phyloP scores from a whole-genome alignment of 2,797 vertebrate genomes.

The Masticophis lateralis region DNA sequence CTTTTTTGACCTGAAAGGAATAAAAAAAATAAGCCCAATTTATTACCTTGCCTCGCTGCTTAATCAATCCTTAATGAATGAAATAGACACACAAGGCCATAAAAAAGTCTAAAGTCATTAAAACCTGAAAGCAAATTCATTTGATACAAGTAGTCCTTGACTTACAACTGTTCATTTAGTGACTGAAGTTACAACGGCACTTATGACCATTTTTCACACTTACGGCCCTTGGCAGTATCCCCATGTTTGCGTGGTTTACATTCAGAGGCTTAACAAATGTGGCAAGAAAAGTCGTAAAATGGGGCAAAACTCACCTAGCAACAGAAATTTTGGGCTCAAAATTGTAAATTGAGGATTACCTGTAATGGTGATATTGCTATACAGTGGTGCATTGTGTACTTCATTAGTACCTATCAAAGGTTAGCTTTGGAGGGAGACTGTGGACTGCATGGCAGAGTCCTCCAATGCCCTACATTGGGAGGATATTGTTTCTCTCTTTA shows the following conservation, averaged over 20 bases:
- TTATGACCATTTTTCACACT: no score
- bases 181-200: no score
- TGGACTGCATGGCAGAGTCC: not conserved
- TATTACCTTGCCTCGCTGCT: not conserved
- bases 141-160: not conserved
- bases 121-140: not conserved
- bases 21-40: not conserved
- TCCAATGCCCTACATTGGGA: not conserved
- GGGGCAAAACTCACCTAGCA: no score
- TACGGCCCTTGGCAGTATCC: no score
- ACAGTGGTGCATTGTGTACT: not conserved
- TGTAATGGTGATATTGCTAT: not conserved
- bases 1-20: not conserved
- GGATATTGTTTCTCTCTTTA: not conserved
- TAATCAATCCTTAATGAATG: not conserved
- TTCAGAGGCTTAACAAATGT: no score
- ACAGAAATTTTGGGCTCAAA: no score
- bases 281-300: no score
- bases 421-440: not conserved
- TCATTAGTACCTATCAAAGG: not conserved
- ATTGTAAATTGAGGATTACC: no score
- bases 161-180: no score
- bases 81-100: no score
- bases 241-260: no score
- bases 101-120: not conserved